Conservation (phyloP, 2,888 invertebrate species). For the Volucella inanis region DNA sequence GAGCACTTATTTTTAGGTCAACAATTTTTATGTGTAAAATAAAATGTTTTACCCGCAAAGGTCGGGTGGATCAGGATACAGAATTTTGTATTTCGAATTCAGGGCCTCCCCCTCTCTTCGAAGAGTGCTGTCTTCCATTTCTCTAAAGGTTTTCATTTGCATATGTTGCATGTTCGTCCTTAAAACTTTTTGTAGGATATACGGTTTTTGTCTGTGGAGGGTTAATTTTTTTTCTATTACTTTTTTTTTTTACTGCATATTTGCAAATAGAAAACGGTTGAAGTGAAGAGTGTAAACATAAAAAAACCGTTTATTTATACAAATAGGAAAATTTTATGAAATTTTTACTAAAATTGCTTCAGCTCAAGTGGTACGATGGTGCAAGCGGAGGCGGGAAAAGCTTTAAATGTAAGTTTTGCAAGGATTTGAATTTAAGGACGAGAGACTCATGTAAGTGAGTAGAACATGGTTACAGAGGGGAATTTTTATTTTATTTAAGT, state of each 20-base stretch:
- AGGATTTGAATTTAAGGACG: constrained; percentile 12
- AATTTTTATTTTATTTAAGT: constrained; percentile 9
- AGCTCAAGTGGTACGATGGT: not conserved
- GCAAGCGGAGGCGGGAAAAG: not conserved
- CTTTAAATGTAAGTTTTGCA: constrained; percentile 27
- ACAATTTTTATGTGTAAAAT: constrained; percentile 60
- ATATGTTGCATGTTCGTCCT: constrained; percentile 67
- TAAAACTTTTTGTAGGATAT: constrained; percentile 30
- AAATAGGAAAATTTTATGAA: constrained; percentile 62
- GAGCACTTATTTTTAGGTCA: constrained; percentile 68
- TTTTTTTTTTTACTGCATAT: constrained; percentile 23
- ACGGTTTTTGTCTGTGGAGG: not conserved
- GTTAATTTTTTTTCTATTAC: constrained; percentile 11
- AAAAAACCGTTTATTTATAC: constrained; percentile 60
- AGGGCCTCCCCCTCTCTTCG: not conserved
- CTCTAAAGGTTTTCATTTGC: constrained; percentile 42
- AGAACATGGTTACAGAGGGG: not conserved
- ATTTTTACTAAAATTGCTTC: constrained; percentile 40
- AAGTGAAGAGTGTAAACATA: constrained; percentile 7
- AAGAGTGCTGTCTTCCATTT: constrained; percentile 20
- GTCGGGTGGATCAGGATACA: constrained; percentile 28
- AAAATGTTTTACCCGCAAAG: constrained; percentile 46
- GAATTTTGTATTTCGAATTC: too few relatives aligned
- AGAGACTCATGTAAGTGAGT: not conserved
- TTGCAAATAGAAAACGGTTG: constrained; percentile 8